These are phyloP conservation scores for Homalodisca vitripennis DNA, from an alignment of 1,140 invertebrate genomes.

Conservation along the genomic window DNA sequence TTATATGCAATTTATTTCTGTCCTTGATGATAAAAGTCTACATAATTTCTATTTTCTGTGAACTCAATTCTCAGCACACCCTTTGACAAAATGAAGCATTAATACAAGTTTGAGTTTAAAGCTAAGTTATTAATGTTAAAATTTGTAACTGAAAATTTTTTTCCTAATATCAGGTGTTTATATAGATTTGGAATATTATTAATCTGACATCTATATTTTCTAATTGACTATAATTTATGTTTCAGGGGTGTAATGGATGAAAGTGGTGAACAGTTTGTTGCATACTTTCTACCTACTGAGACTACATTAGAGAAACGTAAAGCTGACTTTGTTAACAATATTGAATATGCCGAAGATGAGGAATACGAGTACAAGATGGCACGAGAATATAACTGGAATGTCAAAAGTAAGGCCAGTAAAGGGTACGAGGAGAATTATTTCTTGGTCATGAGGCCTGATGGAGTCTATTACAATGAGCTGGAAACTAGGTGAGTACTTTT, in stretches of 20 bases:
- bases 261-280: conserved; percentile 97
- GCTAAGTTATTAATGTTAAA: no score
- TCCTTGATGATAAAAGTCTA: no score
- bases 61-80: no score
- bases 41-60: no score
- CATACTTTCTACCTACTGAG: conserved; percentile 95
- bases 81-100: no score
- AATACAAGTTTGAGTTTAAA: no score
- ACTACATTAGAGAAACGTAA: conserved; percentile 88
- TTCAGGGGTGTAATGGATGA: conserved; percentile 94
- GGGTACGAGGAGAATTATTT: conserved; percentile 99
- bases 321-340: conserved; percentile 68
- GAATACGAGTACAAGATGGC: conserved; percentile 96
- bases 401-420: conserved; percentile 96
- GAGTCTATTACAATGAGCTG: conserved; percentile 95
- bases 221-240: no score
- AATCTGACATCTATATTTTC: no score
- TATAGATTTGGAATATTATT: no score
- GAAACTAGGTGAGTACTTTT: conserved; percentile 81
- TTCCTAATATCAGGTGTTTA: no score
- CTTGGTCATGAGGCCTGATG: conserved; percentile 87
- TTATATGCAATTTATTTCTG: no score
- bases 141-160: no score
- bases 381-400: conserved; percentile 97
- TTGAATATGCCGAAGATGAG: conserved; percentile 89